phyloP scores from a whole-genome alignment of 2,113 vertebrate species.

The Rousettus leschenaultii region DNA sequence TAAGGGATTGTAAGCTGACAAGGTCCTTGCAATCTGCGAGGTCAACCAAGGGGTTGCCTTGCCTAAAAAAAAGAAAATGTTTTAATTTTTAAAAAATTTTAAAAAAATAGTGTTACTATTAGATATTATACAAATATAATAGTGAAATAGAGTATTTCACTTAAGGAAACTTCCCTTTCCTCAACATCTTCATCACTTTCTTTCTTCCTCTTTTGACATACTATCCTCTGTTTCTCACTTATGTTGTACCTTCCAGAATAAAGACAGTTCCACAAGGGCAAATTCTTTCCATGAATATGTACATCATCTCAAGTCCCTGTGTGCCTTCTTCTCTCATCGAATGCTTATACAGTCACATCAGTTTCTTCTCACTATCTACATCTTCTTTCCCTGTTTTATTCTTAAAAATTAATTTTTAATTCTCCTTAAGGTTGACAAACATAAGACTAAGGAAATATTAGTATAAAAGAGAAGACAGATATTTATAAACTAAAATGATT shows the following conservation, averaged over 20 bases:
- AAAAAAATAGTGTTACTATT: too few relatives aligned
- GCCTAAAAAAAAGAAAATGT: too few relatives aligned
- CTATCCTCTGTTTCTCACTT: background rate
- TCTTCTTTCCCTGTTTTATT: background rate
- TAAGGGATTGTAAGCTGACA: too few relatives aligned
- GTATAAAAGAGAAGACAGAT: background rate
- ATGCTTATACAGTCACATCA: background rate
- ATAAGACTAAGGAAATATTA: background rate
- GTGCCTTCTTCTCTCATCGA: too few relatives aligned
- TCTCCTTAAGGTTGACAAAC: background rate
- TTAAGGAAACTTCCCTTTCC: background rate
- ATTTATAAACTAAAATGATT: background rate
- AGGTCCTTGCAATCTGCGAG: too few relatives aligned
- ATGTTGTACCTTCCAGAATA: background rate
- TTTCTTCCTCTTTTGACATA: background rate
- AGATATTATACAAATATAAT: too few relatives aligned
- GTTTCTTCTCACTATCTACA: background rate
- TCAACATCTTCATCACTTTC: background rate
- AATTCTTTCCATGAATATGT: too few relatives aligned
- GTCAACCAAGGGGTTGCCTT: too few relatives aligned
- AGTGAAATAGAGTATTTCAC: too few relatives aligned
- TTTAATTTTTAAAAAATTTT: too few relatives aligned
- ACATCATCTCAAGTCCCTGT: background rate
- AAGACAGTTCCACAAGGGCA: background rate
- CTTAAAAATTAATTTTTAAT: background rate